Base-by-base conservation (phyloP, 2,797 vertebrate genomes). In the Gymnocypris eckloni region DNA sequence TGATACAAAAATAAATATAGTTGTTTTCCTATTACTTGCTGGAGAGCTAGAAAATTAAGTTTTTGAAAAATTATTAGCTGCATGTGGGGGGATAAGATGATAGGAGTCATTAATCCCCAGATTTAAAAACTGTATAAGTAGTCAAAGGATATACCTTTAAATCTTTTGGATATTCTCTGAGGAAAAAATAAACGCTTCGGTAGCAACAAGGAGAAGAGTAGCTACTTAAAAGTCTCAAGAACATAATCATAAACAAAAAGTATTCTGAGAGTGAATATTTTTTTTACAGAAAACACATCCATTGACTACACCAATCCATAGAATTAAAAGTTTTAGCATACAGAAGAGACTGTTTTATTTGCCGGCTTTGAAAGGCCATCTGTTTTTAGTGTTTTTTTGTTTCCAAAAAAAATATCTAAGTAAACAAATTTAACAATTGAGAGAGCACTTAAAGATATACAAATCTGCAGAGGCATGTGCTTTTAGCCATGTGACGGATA, bases 1-100 rank as follows among this genome's bases (percentile, higher is more conserved):
- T 91, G 76, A 75, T 87, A 61, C 45, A 59, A 83, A 85, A 80
- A 59, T 56, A 88, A 56, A 88, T 66, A 4, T 2, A 6, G 56
- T 75, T 72, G 79, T 71, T 52, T 22, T 73, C 73, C 33, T 6
- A 41, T 61, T 59, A 37, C 70, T n/a, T 22, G 1, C 48, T 48
- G 15, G n/a, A 43, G 15, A 54, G 22, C 33, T 43, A 10, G 2
- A 84, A 69, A 54, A 78, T 41, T 15, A 18, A 18, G 6, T 69
- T 54, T 10, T 15, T 0, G 7, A 39, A 69, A 2, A 41, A 20
- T 2, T 56, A 69, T 33, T 9, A 54, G 45, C 59, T 69, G 82
- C 45, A 43, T 22, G 37, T 69, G 28, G 16, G 1, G 20, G 11
- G 12, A 15, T 43, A 28, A 28, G 6, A 83, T 84, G 73, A 84